Base-by-base conservation (phyloP, 2,797 vertebrate species). In the Manis pentadactyla region DNA sequence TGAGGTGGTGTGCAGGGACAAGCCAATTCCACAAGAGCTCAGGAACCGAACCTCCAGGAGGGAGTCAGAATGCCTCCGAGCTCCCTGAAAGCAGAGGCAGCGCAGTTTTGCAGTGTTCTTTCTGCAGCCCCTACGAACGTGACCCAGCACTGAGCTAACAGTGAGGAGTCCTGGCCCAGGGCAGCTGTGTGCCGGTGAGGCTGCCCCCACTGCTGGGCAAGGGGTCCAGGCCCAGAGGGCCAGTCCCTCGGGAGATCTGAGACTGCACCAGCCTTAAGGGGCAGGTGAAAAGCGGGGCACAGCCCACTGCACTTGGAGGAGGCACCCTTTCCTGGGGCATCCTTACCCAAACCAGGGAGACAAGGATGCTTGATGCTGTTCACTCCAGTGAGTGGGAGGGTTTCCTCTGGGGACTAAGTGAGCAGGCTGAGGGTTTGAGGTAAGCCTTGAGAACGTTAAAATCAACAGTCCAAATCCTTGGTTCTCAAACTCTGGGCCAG, bases 401-500 rank as follows among this genome's bases (percentile, higher is more conserved):
- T 27, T 83, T 29, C 53, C 87, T 75, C 46, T 7, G 25, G 86
- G 69, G 63, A 94, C 46, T 61, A 59, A 74, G 57, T 4, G 49
- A 64, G 27, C 21, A 51, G 64, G 73, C 49, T 25, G 68, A 79
- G 46, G 57, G 9, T 75, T 59, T 87, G 69, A 81, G 42, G 31
- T 46, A 34, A n/a, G 81, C 63, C 69, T 79, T 61, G 57, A 90
- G 59, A 85, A 84, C 7, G 57, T 81, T 83, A 71, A 93, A 90
- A 68, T 31, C 84, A 63, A 92, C 51, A 74, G 42, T n/a, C 94
- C 61, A 78, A 71, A 55, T 21, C 49, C 2, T 0, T n/a, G 37
- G 66, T 96, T 95, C 93, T 90, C 90, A 93, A 87, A 69, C 46
- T 34, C 13, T 6, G 53, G 23, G 75, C 57, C 49, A 73, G n/a